phyloP scores from a whole-genome alignment of 2,113 vertebrate genomes.

The Burhinus bistriatus region DNA sequence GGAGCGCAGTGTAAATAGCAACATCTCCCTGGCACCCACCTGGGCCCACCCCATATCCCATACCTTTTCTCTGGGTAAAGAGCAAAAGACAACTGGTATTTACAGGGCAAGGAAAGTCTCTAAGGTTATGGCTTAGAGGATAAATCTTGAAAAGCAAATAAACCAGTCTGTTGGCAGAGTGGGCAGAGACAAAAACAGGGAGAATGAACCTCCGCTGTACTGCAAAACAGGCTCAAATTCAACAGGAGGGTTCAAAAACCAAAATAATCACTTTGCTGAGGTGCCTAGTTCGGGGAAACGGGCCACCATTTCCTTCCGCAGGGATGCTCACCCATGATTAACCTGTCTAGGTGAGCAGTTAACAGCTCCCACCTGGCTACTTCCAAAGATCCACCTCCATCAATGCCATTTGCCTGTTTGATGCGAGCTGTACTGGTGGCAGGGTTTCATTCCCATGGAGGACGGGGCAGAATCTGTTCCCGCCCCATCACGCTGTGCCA shows the following conservation, averaged over 20 bases:
- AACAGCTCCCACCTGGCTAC: not conserved
- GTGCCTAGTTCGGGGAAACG: not conserved
- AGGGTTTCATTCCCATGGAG: not conserved
- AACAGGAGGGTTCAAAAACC: not conserved
- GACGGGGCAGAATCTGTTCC: not conserved
- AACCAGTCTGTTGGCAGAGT: not conserved
- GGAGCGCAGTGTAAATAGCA: not conserved
- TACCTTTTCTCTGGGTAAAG: not conserved
- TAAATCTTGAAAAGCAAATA: not conserved
- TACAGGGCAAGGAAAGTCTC: not conserved
- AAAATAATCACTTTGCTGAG: accelerated
- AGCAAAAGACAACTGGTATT: not conserved
- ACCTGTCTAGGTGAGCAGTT: no score
- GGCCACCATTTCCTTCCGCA: not conserved
- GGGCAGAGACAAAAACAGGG: not conserved
- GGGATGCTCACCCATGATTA: not conserved
- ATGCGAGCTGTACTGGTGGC: accelerated
- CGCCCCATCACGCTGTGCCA: accelerated
- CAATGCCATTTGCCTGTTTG: accelerated
- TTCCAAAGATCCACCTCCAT: not conserved
- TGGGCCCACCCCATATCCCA: accelerated
- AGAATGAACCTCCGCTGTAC: accelerated
- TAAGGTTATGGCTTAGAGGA: not conserved
- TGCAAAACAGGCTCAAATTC: not conserved
- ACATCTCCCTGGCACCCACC: not conserved